Conservation (phyloP, 2,797 vertebrate genomes). For the Neomorphus geoffroyi region DNA sequence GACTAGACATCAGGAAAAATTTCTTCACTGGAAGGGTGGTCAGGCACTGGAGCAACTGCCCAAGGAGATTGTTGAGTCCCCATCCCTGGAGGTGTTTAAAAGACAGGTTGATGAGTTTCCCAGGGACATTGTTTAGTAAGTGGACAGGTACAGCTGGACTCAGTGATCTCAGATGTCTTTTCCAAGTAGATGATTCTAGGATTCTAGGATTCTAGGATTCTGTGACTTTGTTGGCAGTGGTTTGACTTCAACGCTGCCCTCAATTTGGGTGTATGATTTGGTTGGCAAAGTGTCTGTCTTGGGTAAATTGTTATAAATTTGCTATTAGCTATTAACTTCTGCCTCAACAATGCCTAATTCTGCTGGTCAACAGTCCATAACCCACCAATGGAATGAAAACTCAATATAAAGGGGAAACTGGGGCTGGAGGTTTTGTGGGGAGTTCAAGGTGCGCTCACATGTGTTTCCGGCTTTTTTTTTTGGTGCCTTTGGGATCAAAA, state of each 20-base stretch:
- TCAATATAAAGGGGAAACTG: background rate
- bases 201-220: too few relatives aligned
- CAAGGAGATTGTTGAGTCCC: too few relatives aligned
- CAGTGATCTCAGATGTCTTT: too few relatives aligned
- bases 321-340: background rate
- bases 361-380: background rate
- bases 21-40: too few relatives aligned
- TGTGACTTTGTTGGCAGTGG: background rate
- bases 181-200: too few relatives aligned
- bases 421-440: background rate
- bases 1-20: too few relatives aligned
- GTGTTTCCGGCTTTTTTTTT: background rate
- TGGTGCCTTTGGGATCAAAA: background rate
- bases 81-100: too few relatives aligned
- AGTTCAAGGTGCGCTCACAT: background rate
- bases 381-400: background rate
- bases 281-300: background rate
- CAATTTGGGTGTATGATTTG: accelerated
- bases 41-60: too few relatives aligned
- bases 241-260: background rate
- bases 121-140: too few relatives aligned
- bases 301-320: background rate
- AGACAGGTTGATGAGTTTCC: too few relatives aligned
- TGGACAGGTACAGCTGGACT: too few relatives aligned
- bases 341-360: background rate